Evolutionary conservation across 2,888 invertebrate species (phyloP), one percentile per base, ranked within the genome.

Genomic region (Chironomus riparius): DNA sequence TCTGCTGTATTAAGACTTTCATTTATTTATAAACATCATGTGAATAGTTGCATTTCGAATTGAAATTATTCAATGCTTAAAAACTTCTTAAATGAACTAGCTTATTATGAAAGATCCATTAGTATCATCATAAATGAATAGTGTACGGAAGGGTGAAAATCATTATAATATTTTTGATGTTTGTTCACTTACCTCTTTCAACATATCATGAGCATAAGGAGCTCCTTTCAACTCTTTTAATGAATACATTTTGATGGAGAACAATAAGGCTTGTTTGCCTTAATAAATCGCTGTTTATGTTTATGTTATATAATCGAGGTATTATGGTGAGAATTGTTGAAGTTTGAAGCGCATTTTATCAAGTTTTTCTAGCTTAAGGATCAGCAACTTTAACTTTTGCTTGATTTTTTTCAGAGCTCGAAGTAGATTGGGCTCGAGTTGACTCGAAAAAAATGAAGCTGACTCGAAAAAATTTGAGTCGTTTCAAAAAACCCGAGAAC

Each of bases 281-380:
- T 18, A 47, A 47, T 15, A 70, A 70, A 70, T 70, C 56, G 56
- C 21, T 70, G 70, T 70, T 70, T 70, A 5, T 47, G 70, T 70
- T 47, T 47, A 70, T 38, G 38, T 38, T 10, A 2, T 38, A 10
- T 38, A 38, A 10, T 28, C 28, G 22, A 28, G 28, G 3, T 3
- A 38, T 10, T 10, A 38, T 38, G 7, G 10, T 38, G 10, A 1
- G 38, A 4, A 10, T 38, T 38, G 7, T 38, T 10, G 38, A 38
- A 4, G 38, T 2, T 38, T 10, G 10, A 10, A 10, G 38, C 38
- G 38, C 38, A 38, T 10, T 38, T 38, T 38, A 28, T 6, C 1
- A 28, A 28, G 28, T 28, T 28, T 5, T 28, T 28, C 4, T 4
- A 4, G 28, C 5, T 5, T 6, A 28, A 28, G 28, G 1, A 28